These are phyloP conservation scores for Meloidogyne chitwoodi DNA, from an alignment of 1,140 invertebrate genomes.

Conservation along the genomic window DNA sequence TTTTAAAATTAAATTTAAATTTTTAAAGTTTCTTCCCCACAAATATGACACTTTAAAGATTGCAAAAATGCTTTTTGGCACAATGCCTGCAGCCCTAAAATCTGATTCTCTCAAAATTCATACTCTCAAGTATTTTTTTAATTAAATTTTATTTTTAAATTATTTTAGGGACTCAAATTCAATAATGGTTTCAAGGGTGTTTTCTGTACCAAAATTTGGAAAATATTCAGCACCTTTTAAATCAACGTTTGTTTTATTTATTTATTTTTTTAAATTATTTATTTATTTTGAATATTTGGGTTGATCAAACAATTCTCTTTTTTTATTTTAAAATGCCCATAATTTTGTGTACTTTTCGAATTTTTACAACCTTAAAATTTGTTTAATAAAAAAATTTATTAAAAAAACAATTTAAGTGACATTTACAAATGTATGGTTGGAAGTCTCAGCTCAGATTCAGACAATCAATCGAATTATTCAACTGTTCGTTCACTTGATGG, in stretches of 20 bases:
- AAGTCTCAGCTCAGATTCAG: conserved; percentile 31
- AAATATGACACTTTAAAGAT: conserved; percentile 21
- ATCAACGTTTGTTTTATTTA: background rate
- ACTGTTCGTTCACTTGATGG: conserved; percentile 36
- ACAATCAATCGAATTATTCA: conserved; percentile 35
- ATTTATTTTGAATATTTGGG: background rate
- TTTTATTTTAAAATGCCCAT: too few species aligned
- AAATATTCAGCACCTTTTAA: conserved; percentile 24
- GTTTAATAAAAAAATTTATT: too few species aligned
- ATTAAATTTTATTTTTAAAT: background rate
- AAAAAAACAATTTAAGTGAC: conserved; percentile 27
- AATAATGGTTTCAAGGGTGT: conserved; percentile 34
- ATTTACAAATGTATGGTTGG: conserved; percentile 24
- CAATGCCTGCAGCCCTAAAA: conserved; percentile 19
- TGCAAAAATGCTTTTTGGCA: conserved; percentile 38
- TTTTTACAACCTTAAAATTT: too few species aligned
- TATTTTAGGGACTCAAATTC: conserved; percentile 30
- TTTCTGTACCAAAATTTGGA: conserved; percentile 25
- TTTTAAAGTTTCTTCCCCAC: conserved; percentile 38
- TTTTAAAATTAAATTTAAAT: conserved; percentile 2
- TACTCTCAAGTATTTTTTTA: conserved; percentile 22
- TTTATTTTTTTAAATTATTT: background rate
- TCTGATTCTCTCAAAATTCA: conserved; percentile 35
- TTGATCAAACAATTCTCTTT: background rate
- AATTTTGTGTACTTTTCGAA: too few species aligned